Base-by-base conservation (phyloP, 2,113 vertebrate species). In the Grammomys dolichurus region DNA sequence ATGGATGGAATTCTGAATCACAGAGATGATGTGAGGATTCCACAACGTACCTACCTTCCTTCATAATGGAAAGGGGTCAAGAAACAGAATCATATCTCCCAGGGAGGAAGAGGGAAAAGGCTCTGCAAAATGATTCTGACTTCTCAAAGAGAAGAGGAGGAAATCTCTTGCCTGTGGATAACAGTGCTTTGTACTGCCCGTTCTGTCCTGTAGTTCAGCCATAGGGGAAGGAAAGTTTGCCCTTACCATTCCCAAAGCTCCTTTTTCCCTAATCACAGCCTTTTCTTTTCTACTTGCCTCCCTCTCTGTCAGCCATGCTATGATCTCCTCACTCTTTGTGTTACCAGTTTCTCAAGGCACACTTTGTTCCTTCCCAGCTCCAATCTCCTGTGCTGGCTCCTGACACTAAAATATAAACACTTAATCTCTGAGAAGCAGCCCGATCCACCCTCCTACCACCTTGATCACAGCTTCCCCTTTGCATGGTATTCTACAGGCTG, bases 241-340 rank as follows among this genome's bases (percentile, higher is more conserved):
- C 43, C 9, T 78, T 26, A 46, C 6, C 17, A 20, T 17, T 19
- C 28, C 33, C 54, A 24, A 60, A 5, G 12, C 40, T 76, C 28
- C 43, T 54, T 90, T 90, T 60, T 70, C 67, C 26, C 7, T 54
- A 26, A 19, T 24, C 24, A 28, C 0, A 9, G 2, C 16, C 24
- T 0, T 1, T 56, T 22, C 51, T 77, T 85, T 76, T 40, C n/a
- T 67, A 0, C 48, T 28, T 7, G 17, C 24, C 12, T 43, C 20
- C 28, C 5, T 80, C 28, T 51, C 26, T 0, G 0, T 54, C 13
- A 9, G 1, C 17, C 33, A 5, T 16, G n/a, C 40, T 17, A 24
- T 3, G 33, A 7, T 4, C 2, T 2, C 19, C 7, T 11, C 65
- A 11, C 2, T 46, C 51, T 80, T 65, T 28, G 4, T 0, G 22